phyloP scores from a whole-genome alignment of 2,797 vertebrate genomes.

The Rhinatrema bivittatum region DNA sequence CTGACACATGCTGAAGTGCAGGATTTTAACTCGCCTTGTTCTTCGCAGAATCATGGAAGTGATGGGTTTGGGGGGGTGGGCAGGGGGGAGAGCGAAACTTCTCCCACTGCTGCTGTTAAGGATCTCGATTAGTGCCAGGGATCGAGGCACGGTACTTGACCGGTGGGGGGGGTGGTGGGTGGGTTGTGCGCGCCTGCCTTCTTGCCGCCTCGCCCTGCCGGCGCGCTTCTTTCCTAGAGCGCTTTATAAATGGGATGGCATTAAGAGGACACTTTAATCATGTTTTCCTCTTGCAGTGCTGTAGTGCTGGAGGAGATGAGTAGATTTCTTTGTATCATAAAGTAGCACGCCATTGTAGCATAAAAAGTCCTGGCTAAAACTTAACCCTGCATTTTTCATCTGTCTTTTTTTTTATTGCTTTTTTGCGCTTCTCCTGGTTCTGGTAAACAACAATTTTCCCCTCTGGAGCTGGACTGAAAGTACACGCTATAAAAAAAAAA shows the following conservation, averaged over 20 bases:
- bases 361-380: slow-evolving; percentile 44
- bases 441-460: slow-evolving; percentile 40
- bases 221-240: slow-evolving; percentile 17
- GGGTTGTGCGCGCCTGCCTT: neutral
- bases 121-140: slow-evolving; percentile 4
- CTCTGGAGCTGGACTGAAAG: slow-evolving; percentile 30
- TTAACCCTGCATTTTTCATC: slow-evolving; percentile 23
- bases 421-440: slow-evolving; percentile 30
- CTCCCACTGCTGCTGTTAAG: neutral
- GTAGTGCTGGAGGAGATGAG: slow-evolving; percentile 19
- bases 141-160: slow-evolving; percentile 14
- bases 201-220: neutral
- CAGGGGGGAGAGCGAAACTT: neutral
- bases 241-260: slow-evolving; percentile 26
- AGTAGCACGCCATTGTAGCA: slow-evolving; percentile 20
- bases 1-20: slow-evolving; percentile 53
- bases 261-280: slow-evolving; percentile 34
- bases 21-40: too few relatives aligned
- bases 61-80: slow-evolving; percentile 21
- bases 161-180: too few relatives aligned
- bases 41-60: slow-evolving; percentile 31
- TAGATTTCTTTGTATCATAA: slow-evolving; percentile 31
- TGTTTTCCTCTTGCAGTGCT: slow-evolving; percentile 27
- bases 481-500: slow-evolving; percentile 29
- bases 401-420: slow-evolving; percentile 40